Base-by-base conservation (phyloP, 2,797 vertebrate genomes). In the Jordanella pulchra region DNA sequence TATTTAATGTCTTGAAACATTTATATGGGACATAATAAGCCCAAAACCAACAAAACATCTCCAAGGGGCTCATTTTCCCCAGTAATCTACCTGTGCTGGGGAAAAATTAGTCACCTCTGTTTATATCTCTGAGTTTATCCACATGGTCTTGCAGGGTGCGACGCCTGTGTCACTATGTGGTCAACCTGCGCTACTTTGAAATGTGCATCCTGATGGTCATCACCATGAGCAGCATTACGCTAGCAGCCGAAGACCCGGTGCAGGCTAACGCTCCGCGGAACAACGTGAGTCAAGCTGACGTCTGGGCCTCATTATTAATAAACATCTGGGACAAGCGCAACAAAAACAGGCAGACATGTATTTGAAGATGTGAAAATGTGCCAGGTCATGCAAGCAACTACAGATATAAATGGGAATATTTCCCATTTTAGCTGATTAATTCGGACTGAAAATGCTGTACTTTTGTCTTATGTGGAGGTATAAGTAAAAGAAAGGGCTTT, bases 171-270 rank as follows among this genome's bases (percentile, higher is more conserved):
- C 97, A 99, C 86, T 98, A 97, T 82, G 94, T 99, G 0, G 97
- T 99, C 85, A 98, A 97, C 89, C 93, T 99, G 85, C 96, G 95
- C 66, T 97, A 99, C 89, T 99, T 99, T 0, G 97, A 99, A 87
- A 97, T 97, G 97, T 97, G 97, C 89, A 99, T 99, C 90, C 95
- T 99, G 13, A 90, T 96, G 28, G 97, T 99, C 77, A 99, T 99
- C 1, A 96, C 96, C 47, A 96, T 99, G 94, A 99, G 98, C 92
- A 99, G 98, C 94, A 97, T 99, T 0, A 96, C 97, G 4, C 92
- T 99, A 90, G 98, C 98, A 1, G 97, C 97, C 0, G 97, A 99
- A 79, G 97, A 99, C 72, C 97, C 98, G 0, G 97, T 99, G 44
- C 93, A 95, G 7, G 93, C 97, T 0, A 95, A 96, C 45, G 96